Evolutionary conservation across 2,888 invertebrate species (phyloP).

Genomic region (Mycalesis mineus): DNA sequence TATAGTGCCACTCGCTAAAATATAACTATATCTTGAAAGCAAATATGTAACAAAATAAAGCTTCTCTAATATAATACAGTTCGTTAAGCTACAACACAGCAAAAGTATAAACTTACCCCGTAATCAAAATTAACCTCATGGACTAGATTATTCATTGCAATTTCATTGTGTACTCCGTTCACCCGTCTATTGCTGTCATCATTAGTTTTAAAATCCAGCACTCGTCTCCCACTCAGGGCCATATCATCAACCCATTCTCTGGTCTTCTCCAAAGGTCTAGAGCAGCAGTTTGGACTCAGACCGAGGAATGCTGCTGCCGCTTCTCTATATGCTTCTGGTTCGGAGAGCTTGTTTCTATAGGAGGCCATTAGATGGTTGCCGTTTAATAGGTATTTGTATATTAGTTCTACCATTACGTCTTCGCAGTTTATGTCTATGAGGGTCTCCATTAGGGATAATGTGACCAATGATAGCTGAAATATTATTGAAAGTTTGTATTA

Average conservation of each 20-base stretch:
- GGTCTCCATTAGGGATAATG: slow-evolving; percentile 93
- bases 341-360: slow-evolving; percentile 51
- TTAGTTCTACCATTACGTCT: slow-evolving; percentile 95
- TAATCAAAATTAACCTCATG: slow-evolving; percentile 66
- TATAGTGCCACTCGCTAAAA: too few relatives aligned
- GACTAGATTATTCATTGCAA: slow-evolving; percentile 64
- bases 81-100: too few relatives aligned
- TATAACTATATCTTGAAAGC: too few relatives aligned
- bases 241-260: slow-evolving; percentile 63
- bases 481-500: neutral
- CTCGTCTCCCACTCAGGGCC: slow-evolving; percentile 51
- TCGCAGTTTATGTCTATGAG: slow-evolving; percentile 95
- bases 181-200: slow-evolving; percentile 48
- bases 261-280: slow-evolving; percentile 54
- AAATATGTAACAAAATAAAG: too few relatives aligned
- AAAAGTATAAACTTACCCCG: slow-evolving; percentile 48
- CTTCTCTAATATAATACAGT: too few relatives aligned
- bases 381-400: slow-evolving; percentile 86
- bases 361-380: slow-evolving; percentile 58
- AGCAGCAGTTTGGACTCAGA: slow-evolving; percentile 81
- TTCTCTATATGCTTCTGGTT: slow-evolving; percentile 60
- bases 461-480: slow-evolving; percentile 87
- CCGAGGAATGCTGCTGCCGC: slow-evolving; percentile 60
- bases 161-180: slow-evolving; percentile 61
- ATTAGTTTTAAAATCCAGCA: slow-evolving; percentile 52